These are phyloP conservation scores for Sepioteuthis lessoniana DNA, from an alignment of 2,888 invertebrate genomes.

Conservation along the genomic window DNA sequence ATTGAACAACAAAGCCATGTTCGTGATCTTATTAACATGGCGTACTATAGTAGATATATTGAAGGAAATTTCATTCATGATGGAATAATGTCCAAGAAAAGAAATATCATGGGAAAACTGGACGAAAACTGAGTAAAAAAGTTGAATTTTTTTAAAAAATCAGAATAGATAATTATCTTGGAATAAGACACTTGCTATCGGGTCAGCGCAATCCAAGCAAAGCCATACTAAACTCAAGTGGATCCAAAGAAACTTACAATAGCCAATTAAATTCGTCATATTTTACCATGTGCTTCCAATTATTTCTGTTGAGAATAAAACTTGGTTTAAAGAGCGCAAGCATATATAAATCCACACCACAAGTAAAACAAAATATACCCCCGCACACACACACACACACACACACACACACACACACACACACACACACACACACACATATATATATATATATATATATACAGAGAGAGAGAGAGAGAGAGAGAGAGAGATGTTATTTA, in stretches of 20 bases:
- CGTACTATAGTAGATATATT: too few relatives aligned
- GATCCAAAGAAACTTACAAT: not conserved
- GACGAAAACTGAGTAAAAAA: not conserved
- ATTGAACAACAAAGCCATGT: too few relatives aligned
- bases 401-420: not conserved
- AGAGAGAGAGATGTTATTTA: too few relatives aligned
- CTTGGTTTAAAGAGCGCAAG: not conserved
- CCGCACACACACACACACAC: not conserved
- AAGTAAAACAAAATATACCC: not conserved
- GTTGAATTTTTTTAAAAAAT: too few relatives aligned
- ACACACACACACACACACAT: not conserved
- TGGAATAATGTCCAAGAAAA: too few relatives aligned
- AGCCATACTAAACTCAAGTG: not conserved
- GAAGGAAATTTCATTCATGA: too few relatives aligned
- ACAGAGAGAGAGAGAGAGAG: too few relatives aligned
- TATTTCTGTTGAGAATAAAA: not conserved
- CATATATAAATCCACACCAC: not conserved
- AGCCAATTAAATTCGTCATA: not conserved
- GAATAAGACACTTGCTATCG: not conserved
- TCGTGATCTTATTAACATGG: too few relatives aligned
- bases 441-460: too few relatives aligned
- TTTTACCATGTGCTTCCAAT: not conserved
- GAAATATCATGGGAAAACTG: too few relatives aligned
- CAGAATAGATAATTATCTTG: too few relatives aligned
- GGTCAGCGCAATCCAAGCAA: not conserved